These are phyloP conservation scores for Piezodorus guildinii DNA, from an alignment of 1,140 invertebrate genomes.

Conservation along the genomic window DNA sequence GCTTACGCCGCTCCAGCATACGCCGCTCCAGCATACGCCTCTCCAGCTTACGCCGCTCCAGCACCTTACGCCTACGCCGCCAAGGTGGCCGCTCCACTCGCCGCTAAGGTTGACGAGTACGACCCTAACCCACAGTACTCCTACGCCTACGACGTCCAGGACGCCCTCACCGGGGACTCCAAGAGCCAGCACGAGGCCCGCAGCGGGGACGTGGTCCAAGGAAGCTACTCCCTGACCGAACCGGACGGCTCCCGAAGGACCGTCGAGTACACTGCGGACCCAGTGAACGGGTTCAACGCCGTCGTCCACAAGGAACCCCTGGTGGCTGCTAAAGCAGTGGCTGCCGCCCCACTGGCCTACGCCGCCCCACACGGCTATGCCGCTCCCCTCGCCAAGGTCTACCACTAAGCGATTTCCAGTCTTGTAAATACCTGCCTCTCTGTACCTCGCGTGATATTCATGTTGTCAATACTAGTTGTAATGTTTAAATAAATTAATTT, in stretches of 20 bases:
- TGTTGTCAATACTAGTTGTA: not conserved
- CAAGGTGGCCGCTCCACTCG: no score
- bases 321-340: not conserved
- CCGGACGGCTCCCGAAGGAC: no score
- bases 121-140: conserved; percentile 33
- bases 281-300: not conserved
- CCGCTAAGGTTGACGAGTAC: no score
- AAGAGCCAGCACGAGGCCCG: conserved; percentile 11
- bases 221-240: no score
- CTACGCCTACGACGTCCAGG: conserved; percentile 30
- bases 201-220: not conserved
- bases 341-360: not conserved
- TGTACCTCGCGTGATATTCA: not conserved
- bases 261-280: no score
- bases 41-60: conserved; percentile 4
- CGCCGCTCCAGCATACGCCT: conserved; percentile 17
- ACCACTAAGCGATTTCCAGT: not conserved
- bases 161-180: conserved; percentile 10
- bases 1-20: conserved; percentile 23
- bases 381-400: not conserved
- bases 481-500: not conserved
- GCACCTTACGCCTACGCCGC: no score
- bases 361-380: not conserved
- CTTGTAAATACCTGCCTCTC: not conserved
- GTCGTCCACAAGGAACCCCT: conserved; percentile 4